Evolutionary conservation across 2,113 vertebrate genomes (phyloP).

Genomic region (Noctilio leporinus): DNA sequence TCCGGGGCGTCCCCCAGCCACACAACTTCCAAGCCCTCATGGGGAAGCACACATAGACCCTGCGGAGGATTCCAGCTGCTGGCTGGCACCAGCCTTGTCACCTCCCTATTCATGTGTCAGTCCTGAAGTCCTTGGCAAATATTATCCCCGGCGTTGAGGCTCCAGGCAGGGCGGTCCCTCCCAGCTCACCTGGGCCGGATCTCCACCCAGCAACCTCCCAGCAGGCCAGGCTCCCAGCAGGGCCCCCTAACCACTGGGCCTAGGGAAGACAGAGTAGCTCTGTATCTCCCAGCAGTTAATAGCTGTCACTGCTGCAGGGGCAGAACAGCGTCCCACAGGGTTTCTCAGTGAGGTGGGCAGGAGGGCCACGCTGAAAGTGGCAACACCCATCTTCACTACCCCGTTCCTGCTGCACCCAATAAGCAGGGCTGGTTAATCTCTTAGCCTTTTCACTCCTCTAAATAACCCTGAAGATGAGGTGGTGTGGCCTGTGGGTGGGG

Average conservation of each 20-base stretch:
- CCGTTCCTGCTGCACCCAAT: neutral
- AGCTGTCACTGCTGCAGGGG: neutral
- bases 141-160: constrained; percentile 42
- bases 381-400: neutral
- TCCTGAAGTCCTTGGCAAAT: constrained; percentile 61
- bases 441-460: neutral
- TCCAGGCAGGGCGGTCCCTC: neutral
- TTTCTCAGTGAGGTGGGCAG: neutral
- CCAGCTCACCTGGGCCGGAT: constrained; percentile 39
- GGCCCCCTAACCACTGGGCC: neutral
- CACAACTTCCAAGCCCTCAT: neutral
- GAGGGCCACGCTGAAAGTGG: neutral
- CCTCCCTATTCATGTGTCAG: neutral
- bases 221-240: neutral
- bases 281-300: neutral
- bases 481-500: neutral
- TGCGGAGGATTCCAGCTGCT: neutral
- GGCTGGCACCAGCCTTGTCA: neutral
- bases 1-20: neutral
- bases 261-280: neutral
- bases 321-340: neutral
- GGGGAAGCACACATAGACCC: neutral
- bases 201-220: constrained; percentile 1
- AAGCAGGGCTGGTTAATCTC: neutral
- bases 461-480: neutral